Conservation (phyloP, 2,888 invertebrate genomes). For the Oithona nana region DNA sequence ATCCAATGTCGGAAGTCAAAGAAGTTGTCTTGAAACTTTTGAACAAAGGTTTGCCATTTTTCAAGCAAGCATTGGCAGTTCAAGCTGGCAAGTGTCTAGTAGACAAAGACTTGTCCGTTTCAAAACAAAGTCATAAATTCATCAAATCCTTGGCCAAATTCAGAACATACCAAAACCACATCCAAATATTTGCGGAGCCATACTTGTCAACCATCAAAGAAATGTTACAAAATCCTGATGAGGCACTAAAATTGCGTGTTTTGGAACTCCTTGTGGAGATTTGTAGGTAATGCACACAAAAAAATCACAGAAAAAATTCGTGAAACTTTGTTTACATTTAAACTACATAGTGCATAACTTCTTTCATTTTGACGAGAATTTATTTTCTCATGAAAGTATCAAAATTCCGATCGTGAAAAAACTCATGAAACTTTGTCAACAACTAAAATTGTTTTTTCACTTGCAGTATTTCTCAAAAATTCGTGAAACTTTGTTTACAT, state of each 20-base stretch:
- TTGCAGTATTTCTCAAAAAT: too few species aligned
- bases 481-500: too few species aligned
- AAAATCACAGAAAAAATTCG: too few species aligned
- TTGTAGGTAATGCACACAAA: too few species aligned
- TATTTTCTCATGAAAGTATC: too few species aligned
- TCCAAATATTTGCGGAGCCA: neutral
- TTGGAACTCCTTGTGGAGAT: neutral
- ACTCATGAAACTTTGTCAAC: too few species aligned
- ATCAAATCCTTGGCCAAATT: neutral
- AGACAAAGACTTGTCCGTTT: neutral
- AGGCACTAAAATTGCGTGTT: neutral
- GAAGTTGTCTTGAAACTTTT: neutral
- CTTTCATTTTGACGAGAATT: too few species aligned
- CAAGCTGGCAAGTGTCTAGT: neutral
- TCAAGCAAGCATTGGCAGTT: neutral
- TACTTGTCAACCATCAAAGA: neutral
- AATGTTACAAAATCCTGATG: neutral
- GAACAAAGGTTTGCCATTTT: neutral
- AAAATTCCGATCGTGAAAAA: too few species aligned
- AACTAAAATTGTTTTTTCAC: too few species aligned
- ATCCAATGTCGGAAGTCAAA: neutral
- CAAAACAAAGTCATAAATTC: neutral
- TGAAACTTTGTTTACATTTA: too few species aligned
- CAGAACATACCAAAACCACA: neutral
- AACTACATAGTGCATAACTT: too few species aligned